Base-by-base conservation (phyloP, 2,113 vertebrate species). In the Tragulus kanchil region DNA sequence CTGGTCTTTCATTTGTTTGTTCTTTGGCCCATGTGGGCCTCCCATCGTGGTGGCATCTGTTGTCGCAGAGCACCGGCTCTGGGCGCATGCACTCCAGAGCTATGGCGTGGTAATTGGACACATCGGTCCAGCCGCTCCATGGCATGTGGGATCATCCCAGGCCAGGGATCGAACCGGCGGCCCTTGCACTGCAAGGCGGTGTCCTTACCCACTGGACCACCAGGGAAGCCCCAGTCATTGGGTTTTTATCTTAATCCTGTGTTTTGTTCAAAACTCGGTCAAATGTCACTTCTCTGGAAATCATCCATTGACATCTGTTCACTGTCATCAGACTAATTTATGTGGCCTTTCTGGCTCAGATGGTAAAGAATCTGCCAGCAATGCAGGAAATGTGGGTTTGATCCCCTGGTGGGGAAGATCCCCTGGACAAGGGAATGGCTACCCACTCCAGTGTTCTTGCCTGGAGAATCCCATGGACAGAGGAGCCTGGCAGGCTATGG, bases 241-340 rank as follows among this genome's bases (percentile, higher is more conserved):
- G 36, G 36, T 91, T 71, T 88, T 92, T 85, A 85, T 19, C 50
- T 95, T 79, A 93, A 85, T 92, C 58, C 5, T 9, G 13, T 65
- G 69, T 28, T 59, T 58, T 31, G 48, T 95, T 90, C 50, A 92
- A 78, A 89, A 79, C 9, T 48, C 23, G 45, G 36, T 83, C 67
- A 64, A 45, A 48, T 87, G 26, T 65, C 36, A 8, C 82, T 79
- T 87, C 64, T 64, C 71, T 25, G 25, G 48, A 23, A 91, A 85
- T 11, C 14, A 36, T 92, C 59, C 21, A 45, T 81, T 62, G 26
- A 83, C 26, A 10, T 31, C 8, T 45, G 73, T 61, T 94, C 42
- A 65, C 14, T 19, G 48, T 9, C 17, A 23, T 21, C n/a, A 45
- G 42, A 77, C 25, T 61, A 59, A 84, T 50, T 26, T n/a, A 77